Evolutionary conservation across 1,140 invertebrate genomes (phyloP).

Genomic region (Diprion similis): DNA sequence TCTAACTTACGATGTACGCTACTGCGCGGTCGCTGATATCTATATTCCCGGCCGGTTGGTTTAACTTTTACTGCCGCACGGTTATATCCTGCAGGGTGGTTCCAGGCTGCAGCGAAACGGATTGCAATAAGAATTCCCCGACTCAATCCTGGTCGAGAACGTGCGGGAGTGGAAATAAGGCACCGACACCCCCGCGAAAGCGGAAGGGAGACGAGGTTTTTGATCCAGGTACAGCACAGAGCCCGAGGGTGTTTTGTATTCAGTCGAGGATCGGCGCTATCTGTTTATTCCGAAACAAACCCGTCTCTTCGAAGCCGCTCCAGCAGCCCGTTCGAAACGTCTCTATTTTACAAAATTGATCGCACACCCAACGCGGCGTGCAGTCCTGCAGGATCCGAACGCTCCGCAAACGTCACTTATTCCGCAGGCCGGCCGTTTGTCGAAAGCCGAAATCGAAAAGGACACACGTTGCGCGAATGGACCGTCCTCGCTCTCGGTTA

Average conservation of each 20-base stretch:
- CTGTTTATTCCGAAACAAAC: conserved; percentile 59
- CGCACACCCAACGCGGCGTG: conserved; percentile 18
- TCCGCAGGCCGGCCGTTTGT: too few species aligned
- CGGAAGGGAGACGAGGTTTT: conserved; percentile 43
- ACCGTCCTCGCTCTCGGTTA: too few species aligned
- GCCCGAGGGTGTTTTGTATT: conserved; percentile 50
- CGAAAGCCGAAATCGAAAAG: too few species aligned
- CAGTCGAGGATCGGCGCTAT: conserved; percentile 53
- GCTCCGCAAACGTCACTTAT: too few species aligned
- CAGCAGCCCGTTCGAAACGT: conserved; percentile 19
- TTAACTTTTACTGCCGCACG: conserved; percentile 16
- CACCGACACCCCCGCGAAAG: too few species aligned
- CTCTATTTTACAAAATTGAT: conserved; percentile 52
- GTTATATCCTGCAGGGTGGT: not conserved
- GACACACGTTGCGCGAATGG: too few species aligned
- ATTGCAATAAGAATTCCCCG: not conserved
- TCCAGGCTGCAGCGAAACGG: too few species aligned
- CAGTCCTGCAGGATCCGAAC: too few species aligned
- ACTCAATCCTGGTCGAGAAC: too few species aligned
- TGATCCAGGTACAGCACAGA: conserved; percentile 40
- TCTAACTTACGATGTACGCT: conserved; percentile 13
- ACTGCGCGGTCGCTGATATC: conserved; percentile 5
- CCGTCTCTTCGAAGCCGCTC: conserved; percentile 34
- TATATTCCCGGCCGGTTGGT: conserved; percentile 13
- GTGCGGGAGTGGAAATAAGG: too few species aligned